These are phyloP conservation scores for Chiridota heheva DNA, from an alignment of 35 echinoderm and acorn worm species.

Conservation along the genomic window DNA sequence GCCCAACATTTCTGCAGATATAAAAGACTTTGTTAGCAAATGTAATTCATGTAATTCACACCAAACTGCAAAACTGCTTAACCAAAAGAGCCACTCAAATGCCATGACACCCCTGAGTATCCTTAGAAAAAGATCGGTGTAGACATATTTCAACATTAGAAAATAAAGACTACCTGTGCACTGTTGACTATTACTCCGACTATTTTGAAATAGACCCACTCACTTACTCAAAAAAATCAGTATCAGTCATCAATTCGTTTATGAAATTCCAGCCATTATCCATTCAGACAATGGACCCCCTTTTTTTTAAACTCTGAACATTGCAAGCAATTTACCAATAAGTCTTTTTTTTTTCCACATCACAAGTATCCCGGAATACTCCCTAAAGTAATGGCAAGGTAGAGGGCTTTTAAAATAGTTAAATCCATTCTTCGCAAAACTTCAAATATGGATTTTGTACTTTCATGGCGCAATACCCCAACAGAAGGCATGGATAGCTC, in stretches of 20 bases:
- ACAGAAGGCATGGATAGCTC: background rate
- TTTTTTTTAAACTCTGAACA: conserved; percentile 22
- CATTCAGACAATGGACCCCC: conserved; percentile 49
- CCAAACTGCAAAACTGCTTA: too few species aligned
- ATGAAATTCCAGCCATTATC: conserved; percentile 32
- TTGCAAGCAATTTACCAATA: conserved; percentile 3
- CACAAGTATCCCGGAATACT: conserved; percentile 46
- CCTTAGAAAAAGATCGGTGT: conserved; percentile 23
- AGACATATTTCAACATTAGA: conserved; percentile 40
- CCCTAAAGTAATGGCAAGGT: conserved; percentile 61
- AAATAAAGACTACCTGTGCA: conserved; percentile 37
- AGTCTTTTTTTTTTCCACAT: background rate
- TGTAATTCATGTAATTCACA: background rate
- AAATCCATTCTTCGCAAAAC: conserved; percentile 36
- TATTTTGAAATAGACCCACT: conserved; percentile 56
- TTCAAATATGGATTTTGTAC: background rate
- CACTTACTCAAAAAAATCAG: background rate
- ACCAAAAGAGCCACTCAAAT: too few species aligned
- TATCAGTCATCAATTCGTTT: conserved; percentile 32
- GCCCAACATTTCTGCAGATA: background rate
- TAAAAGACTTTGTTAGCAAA: background rate
- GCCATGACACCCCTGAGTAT: too few species aligned
- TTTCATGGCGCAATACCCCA: conserved; percentile 1
- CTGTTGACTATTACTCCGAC: conserved; percentile 62
- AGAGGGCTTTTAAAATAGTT: conserved; percentile 51